Conservation (phyloP, 2,113 vertebrate species). For the Trichomycterus rosablanca region DNA sequence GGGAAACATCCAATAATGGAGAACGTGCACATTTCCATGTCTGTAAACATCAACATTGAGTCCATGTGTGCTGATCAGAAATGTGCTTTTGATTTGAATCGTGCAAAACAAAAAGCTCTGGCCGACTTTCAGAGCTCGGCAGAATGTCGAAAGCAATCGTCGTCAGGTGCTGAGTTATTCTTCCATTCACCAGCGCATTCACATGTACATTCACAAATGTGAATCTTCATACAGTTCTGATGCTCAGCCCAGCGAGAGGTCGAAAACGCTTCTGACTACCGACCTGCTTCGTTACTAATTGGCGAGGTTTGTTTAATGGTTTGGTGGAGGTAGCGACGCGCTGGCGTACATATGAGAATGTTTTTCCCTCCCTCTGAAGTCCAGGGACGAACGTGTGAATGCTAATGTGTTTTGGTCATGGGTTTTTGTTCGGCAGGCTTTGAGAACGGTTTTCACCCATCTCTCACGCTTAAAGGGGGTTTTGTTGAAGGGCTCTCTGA, state of each 20-base stretch:
- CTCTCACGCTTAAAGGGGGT: conserved; percentile 21
- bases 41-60: neutral
- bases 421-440: conserved; percentile 29
- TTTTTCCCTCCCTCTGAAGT: neutral
- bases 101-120: conserved; percentile 11
- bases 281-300: neutral
- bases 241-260: neutral
- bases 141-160: conserved; percentile 8
- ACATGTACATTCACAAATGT: too few relatives aligned
- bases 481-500: conserved; percentile 26
- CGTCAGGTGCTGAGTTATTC: too few relatives aligned
- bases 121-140: neutral
- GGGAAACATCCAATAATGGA: too few relatives aligned
- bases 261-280: neutral
- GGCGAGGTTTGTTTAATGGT: neutral
- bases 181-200: too few relatives aligned
- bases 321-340: neutral
- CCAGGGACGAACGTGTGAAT: neutral
- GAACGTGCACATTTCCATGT: too few relatives aligned
- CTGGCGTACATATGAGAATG: neutral
- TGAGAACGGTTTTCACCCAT: conserved; percentile 26
- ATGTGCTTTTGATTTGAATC: conserved; percentile 30
- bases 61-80: conserved; percentile 9
- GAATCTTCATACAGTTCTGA: neutral
- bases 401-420: conserved; percentile 1